Conservation (phyloP, 30 jellyfish, hydroid and myxozoan genomes). For the Cassiopea andromeda region DNA sequence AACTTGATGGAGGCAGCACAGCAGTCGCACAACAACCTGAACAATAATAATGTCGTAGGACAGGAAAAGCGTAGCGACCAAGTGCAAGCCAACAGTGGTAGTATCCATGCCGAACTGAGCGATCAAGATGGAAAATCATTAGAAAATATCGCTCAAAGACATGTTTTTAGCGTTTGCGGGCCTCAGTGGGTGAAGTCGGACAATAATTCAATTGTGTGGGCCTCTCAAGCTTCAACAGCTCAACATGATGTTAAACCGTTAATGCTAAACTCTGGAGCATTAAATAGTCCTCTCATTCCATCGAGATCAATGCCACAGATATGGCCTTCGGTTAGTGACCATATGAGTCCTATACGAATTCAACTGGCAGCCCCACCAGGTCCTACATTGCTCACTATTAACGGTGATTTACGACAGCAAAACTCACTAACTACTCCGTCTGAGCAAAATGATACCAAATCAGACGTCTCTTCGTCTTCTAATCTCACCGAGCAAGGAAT, state of each 20-base stretch:
- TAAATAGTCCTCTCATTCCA: slow-evolving; percentile 56
- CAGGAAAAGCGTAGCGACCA: slow-evolving; percentile 39
- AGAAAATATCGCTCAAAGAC: slow-evolving; percentile 66
- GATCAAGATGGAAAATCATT: slow-evolving; percentile 67
- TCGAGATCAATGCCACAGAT: slow-evolving; percentile 59
- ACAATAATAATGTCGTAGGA: slow-evolving; percentile 70
- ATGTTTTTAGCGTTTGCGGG: slow-evolving; percentile 55
- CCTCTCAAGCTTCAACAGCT: slow-evolving; percentile 63
- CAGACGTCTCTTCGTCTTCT: slow-evolving; percentile 49
- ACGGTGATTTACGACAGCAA: slow-evolving; percentile 68
- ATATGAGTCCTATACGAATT: slow-evolving; percentile 73
- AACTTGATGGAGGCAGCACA: slow-evolving; percentile 44
- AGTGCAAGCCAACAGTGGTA: slow-evolving; percentile 19
- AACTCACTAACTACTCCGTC: slow-evolving; percentile 20
- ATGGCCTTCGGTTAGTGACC: slow-evolving; percentile 78
- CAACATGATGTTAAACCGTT: slow-evolving; percentile 77
- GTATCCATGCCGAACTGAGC: slow-evolving; percentile 47
- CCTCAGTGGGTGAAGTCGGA: slow-evolving; percentile 77
- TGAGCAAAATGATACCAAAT: slow-evolving; percentile 31
- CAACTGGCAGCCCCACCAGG: slow-evolving; percentile 85
- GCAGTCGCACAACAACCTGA: slow-evolving; percentile 58
- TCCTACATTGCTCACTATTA: slow-evolving; percentile 57
- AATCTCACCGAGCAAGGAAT: slow-evolving; percentile 45
- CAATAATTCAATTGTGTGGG: slow-evolving; percentile 68
- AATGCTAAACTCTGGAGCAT: slow-evolving; percentile 53